phyloP scores from a whole-genome alignment of 2,113 vertebrate genomes.

The Nesogale talazaci region DNA sequence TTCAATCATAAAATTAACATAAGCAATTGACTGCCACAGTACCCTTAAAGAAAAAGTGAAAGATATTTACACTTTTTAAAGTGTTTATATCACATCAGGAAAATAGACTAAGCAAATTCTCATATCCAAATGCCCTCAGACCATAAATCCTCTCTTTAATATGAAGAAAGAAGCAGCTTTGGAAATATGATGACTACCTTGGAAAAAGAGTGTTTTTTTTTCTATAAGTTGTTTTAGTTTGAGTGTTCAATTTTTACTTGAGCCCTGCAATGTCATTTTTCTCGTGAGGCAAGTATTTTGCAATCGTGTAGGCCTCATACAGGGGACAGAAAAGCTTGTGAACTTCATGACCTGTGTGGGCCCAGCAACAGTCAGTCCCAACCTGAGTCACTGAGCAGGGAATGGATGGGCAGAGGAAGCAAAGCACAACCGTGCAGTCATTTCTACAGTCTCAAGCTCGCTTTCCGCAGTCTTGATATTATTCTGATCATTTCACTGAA shows the following conservation, averaged over 20 bases:
- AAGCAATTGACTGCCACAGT: too few species aligned
- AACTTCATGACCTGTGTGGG: background rate
- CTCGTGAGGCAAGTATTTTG: background rate
- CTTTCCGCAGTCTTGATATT: background rate
- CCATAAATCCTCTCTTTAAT: background rate
- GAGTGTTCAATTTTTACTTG: conserved; percentile 13
- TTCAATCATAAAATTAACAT: too few species aligned
- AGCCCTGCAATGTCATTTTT: background rate
- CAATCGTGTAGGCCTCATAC: background rate
- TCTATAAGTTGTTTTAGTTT: background rate
- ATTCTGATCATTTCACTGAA: conserved; percentile 30
- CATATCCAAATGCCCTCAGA: background rate
- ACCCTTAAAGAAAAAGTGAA: background rate
- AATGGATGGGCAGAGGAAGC: background rate
- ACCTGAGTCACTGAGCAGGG: background rate
- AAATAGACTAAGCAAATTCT: conserved; percentile 20
- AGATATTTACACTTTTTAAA: background rate
- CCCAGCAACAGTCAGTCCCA: background rate
- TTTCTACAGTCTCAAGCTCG: background rate
- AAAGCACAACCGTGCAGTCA: background rate
- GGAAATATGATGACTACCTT: conserved; percentile 7
- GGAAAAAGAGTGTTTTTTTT: background rate
- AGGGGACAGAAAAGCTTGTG: background rate
- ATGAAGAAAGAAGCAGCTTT: conserved; percentile 2
- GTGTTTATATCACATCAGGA: background rate